A percentile compares a stretch with the other conserved stretches of the same genome.
Evolutionary conservation across 2,113 vertebrate genomes (phyloP).

Genomic region (Epinephelus moara): DNA sequence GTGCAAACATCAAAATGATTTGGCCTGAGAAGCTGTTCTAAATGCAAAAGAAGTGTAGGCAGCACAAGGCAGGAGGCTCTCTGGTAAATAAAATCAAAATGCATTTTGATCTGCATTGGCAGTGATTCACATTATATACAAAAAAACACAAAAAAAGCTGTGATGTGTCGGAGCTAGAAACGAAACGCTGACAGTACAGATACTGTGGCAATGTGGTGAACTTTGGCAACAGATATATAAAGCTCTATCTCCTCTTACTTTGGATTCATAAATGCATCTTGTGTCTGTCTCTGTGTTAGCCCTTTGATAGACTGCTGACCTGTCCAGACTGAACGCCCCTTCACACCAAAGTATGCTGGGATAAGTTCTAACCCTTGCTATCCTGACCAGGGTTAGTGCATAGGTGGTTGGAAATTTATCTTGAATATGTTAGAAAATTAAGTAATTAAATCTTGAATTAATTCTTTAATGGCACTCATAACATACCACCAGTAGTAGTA

Average conservation of each 20-base stretch:
- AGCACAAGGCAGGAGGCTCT: slow-evolving; percentile 7
- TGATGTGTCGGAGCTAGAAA: slow-evolving; percentile 9
- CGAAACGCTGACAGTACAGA: slow-evolving; percentile 23
- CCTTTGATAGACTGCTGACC: slow-evolving; percentile 1
- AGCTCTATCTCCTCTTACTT: neutral
- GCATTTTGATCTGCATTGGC: slow-evolving; percentile 28
- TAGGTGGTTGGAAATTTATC: neutral
- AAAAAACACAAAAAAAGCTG: slow-evolving; percentile 23
- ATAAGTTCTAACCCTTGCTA: neutral
- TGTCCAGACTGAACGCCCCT: neutral
- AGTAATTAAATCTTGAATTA: slow-evolving; percentile 2
- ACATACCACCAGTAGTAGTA: slow-evolving; percentile 2
- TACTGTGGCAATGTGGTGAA: neutral
- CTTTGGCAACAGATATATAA: slow-evolving; percentile 9
- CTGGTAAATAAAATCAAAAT: slow-evolving; percentile 26
- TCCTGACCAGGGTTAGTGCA: neutral
- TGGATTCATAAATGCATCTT: slow-evolving; percentile 12
- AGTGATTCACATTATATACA: slow-evolving; percentile 70
- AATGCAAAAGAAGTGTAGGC: slow-evolving; percentile 27
- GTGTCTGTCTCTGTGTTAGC: neutral
- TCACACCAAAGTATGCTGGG: neutral
- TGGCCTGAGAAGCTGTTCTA: slow-evolving; percentile 12
- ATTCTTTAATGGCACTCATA: slow-evolving; percentile 20
- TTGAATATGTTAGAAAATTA: neutral
- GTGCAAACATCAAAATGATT: slow-evolving; percentile 8